Evolutionary conservation across 2,888 invertebrate genomes (phyloP).

Genomic region (Macrosiphum euphorbiae): DNA sequence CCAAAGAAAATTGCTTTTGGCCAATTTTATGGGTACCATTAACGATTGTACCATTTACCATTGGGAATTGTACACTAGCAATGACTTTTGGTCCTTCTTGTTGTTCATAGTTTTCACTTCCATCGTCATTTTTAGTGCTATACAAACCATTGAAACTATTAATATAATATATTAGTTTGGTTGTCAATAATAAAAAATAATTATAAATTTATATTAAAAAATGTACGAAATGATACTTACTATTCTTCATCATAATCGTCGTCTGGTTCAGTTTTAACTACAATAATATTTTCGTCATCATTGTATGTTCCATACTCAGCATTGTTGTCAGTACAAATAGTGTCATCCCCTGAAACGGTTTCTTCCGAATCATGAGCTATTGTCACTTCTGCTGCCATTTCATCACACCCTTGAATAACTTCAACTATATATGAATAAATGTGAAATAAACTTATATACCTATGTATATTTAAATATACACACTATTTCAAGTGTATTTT

Average conservation of each 20-base stretch:
- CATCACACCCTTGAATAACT: conserved; percentile 64
- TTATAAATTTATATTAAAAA: conserved; percentile 5
- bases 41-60: conserved; percentile 60
- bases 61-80: conserved; percentile 61
- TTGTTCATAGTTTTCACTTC: conserved; percentile 51
- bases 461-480: conserved; percentile 14
- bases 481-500: conserved; percentile 22
- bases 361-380: conserved; percentile 62
- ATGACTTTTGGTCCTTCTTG: conserved; percentile 54
- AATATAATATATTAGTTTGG: conserved; percentile 50
- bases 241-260: conserved; percentile 60
- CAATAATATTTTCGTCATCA: conserved; percentile 63
- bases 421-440: conserved; percentile 56
- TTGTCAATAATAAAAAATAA: conserved; percentile 10
- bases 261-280: conserved; percentile 60
- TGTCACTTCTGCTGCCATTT: conserved; percentile 64
- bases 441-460: neutral
- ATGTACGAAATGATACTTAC: conserved; percentile 21
- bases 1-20: conserved; percentile 57
- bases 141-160: conserved; percentile 57
- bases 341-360: conserved; percentile 59
- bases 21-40: conserved; percentile 64
- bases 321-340: conserved; percentile 61
- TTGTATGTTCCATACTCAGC: conserved; percentile 61
- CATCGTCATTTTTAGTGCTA: conserved; percentile 55